Conservation (phyloP, 2,797 vertebrate genomes). For the Esox masquinongy region DNA sequence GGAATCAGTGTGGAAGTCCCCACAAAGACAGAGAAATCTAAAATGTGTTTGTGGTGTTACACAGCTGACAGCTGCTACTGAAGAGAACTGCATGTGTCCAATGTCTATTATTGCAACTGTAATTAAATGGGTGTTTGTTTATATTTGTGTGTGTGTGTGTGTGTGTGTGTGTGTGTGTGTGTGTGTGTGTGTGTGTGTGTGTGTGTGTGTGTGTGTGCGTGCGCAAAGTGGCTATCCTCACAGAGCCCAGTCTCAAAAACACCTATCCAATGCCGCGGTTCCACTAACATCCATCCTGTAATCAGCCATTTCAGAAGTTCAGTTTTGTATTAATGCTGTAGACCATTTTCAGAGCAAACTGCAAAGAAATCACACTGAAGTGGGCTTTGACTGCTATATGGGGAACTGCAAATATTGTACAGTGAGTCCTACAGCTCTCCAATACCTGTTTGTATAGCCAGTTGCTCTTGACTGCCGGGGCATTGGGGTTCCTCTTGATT, state of each 20-base stretch:
- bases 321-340: not conserved
- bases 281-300: not conserved
- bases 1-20: too few species aligned
- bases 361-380: not conserved
- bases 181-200: too few species aligned
- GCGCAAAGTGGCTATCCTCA: not conserved
- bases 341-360: not conserved
- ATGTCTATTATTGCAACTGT: conserved; percentile 8
- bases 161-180: not conserved
- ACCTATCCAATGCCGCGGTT: not conserved
- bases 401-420: not conserved
- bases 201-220: too few species aligned
- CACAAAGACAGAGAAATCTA: too few species aligned
- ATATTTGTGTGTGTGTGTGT: not conserved
- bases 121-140: not conserved
- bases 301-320: not conserved
- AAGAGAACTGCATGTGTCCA: conserved; percentile 7
- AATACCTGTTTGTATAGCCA: conserved; percentile 87
- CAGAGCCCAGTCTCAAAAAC: not conserved
- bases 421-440: not conserved
- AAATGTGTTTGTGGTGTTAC: conserved; percentile 5
- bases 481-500: conserved; percentile 84
- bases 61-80: conserved; percentile 15
- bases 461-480: conserved; percentile 77
- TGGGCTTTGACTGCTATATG: not conserved